These are phyloP conservation scores for Zaprionus taronus DNA, from an alignment of 1,140 invertebrate species.

Conservation along the genomic window DNA sequence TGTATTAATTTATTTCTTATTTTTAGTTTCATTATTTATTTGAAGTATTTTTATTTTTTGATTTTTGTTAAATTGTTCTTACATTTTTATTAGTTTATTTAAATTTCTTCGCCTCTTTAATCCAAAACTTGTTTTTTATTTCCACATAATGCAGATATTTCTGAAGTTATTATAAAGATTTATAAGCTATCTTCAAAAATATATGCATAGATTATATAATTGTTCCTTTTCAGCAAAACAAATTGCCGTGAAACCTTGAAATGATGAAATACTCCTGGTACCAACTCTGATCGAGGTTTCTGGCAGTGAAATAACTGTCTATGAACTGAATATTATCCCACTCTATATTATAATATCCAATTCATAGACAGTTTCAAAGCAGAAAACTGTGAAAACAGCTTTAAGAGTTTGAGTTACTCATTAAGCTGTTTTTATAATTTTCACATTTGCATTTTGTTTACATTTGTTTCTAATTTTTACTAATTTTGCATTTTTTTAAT, in stretches of 20 bases:
- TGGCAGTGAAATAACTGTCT: background rate
- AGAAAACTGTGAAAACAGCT: constrained; percentile 49
- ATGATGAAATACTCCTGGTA: constrained; percentile 24
- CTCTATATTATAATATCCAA: background rate
- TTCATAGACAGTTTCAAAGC: constrained; percentile 19
- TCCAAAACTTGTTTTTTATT: background rate
- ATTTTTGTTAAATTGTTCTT: background rate
- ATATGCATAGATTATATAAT: background rate
- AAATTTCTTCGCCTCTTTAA: background rate
- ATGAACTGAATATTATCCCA: background rate
- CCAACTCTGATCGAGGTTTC: constrained; percentile 64
- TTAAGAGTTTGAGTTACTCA: background rate
- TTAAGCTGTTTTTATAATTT: constrained; percentile 47
- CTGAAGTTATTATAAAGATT: background rate
- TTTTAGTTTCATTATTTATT: background rate
- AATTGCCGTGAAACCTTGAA: constrained; percentile 7
- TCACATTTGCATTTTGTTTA: constrained; percentile 26
- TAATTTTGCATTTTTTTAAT: constrained; percentile 72
- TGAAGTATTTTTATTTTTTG: background rate
- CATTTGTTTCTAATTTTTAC: constrained; percentile 49
- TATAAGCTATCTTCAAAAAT: background rate
- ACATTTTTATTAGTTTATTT: background rate
- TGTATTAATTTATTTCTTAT: background rate
- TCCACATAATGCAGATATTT: background rate
- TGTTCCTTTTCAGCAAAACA: background rate